A percentile compares a stretch with the other conserved stretches of the same genome.
phyloP scores from a whole-genome alignment of 92 coral and sea anemone species.

The Meandrina meandrites region DNA sequence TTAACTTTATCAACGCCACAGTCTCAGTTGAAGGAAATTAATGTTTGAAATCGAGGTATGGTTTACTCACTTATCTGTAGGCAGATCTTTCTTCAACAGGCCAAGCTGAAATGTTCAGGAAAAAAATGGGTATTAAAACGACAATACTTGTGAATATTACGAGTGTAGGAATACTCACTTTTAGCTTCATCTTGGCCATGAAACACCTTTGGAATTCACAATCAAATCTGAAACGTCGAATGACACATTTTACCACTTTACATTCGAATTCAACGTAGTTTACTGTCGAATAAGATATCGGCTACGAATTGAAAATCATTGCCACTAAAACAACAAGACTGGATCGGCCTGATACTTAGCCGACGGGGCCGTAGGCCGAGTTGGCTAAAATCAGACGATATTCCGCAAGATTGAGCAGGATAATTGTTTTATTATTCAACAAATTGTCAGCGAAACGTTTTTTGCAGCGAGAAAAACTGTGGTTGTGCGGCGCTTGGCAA shows the following conservation, averaged over 20 bases:
- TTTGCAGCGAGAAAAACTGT: no score
- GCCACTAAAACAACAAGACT: neutral
- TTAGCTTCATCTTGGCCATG: constrained; percentile 70
- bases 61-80: constrained; percentile 56
- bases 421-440: no score
- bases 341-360: no score
- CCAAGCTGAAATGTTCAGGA: constrained; percentile 61
- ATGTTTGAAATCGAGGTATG: neutral
- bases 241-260: neutral
- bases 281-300: neutral
- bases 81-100: constrained; percentile 44
- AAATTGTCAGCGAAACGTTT: no score
- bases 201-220: constrained; percentile 58
- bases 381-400: no score
- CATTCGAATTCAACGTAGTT: neutral
- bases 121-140: neutral
- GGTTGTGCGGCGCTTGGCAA: no score
- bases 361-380: no score
- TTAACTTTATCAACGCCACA: neutral
- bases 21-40: neutral
- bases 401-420: no score
- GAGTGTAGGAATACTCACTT: constrained; percentile 36
- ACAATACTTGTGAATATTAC: neutral
- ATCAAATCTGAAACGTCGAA: constrained; percentile 67
- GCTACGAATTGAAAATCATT: no score